Conservation (phyloP, 2,888 invertebrate genomes). For the Elegia similella region DNA sequence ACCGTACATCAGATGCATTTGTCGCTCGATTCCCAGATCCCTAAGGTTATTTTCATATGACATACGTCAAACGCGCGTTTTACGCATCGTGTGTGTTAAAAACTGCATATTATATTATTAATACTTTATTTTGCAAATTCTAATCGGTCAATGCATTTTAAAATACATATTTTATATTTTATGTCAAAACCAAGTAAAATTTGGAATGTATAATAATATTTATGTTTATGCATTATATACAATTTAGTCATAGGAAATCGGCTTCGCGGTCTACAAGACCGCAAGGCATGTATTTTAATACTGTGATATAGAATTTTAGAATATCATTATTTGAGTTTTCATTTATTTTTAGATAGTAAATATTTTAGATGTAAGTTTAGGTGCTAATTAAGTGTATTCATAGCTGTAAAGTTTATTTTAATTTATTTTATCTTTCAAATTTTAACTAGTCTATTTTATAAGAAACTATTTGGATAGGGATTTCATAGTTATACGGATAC, state of each 20-base stretch:
- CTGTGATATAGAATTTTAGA: constrained; percentile 74
- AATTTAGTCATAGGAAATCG: constrained; percentile 24
- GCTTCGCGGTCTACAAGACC: constrained; percentile 54
- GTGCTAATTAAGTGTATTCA: constrained; percentile 45
- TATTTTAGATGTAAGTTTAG: constrained; percentile 40
- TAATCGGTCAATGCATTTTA: too few species aligned
- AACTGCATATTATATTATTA: too few species aligned
- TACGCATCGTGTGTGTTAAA: too few species aligned
- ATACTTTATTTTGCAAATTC: too few species aligned
- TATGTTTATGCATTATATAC: neutral
- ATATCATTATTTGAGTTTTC: constrained; percentile 14
- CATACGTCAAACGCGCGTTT: too few species aligned
- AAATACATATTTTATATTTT: too few species aligned
- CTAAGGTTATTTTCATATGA: too few species aligned
- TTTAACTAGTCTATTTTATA: constrained; percentile 2
- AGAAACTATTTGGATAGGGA: neutral
- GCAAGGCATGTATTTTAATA: constrained; percentile 65
- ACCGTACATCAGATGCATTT: too few species aligned
- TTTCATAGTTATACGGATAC: neutral
- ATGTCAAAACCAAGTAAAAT: neutral
- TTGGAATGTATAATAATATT: neutral
- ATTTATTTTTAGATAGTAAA: neutral
- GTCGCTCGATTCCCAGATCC: too few species aligned
- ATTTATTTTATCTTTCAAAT: constrained; percentile 11
- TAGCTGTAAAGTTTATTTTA: constrained; percentile 21